Base-by-base conservation (phyloP, 2,888 invertebrate species). In the Diloba caeruleocephala region DNA sequence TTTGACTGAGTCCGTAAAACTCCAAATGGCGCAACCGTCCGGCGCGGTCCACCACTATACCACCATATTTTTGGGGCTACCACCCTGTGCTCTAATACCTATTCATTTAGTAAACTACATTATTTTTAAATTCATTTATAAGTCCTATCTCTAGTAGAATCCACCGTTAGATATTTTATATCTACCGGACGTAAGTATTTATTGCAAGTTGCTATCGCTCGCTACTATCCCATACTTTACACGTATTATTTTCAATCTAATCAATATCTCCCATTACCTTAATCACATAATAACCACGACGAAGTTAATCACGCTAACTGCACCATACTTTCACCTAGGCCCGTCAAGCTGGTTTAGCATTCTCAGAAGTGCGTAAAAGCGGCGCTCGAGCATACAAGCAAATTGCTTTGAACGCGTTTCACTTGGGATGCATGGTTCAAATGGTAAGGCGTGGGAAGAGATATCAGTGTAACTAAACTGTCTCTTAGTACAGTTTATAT, bases 321-420 rank as follows among this genome's bases (percentile, higher is more conserved):
- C 17, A n/a, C n/a, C n/a, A 25, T 28, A 64, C 62, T 62, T 64
- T 62, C 62, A 32, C 58, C 25, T 12, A 36, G 26, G n/a, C 62
- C 59, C 32, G 46, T 57, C 32, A 17, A 46, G 44, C 56, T 36
- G 36, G 32, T 50, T 44, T 45, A 15, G 14, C 3, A 15, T 70
- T 57, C 56, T 29, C 10, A 59, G 67, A 70, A 70, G 38, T 48
- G 44, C 59, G 56, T 59, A 63, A 62, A 67, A 67, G 70, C 50
- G 48, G 44, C 45, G 50, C 55, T 12, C 32, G 45, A 51, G 54
- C 53, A 58, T 46, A 21, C 41, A 42, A 55, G 62, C 46, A 57
- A 66, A 63, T 70, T 54, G 44, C 38, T 53, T 45, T 38, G 45
- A 61, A 49, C 41, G 28, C 46, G 52, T 69, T 69, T 66, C 66